These are phyloP conservation scores for Poeciliopsis paucimaculata DNA, from an alignment of 2,797 vertebrate genomes.

Conservation along the genomic window DNA sequence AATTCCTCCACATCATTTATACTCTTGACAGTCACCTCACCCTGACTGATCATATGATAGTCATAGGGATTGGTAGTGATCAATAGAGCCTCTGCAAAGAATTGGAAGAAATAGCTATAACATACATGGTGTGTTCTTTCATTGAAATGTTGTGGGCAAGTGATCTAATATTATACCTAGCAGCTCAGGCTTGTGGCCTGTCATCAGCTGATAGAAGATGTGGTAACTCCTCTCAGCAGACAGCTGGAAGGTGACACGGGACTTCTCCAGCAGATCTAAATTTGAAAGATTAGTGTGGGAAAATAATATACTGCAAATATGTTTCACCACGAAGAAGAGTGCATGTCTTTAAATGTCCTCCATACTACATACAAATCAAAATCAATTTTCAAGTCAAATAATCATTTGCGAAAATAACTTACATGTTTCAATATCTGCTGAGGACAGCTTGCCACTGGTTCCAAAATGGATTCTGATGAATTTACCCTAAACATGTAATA, in stretches of 20 bases:
- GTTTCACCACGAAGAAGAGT: background rate
- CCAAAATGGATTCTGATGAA: slow-evolving; percentile 78
- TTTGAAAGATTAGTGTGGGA: background rate
- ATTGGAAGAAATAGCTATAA: background rate
- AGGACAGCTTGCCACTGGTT: slow-evolving; percentile 84
- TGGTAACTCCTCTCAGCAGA: slow-evolving; percentile 90
- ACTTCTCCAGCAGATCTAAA: slow-evolving; percentile 81
- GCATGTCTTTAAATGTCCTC: background rate
- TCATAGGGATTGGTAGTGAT: slow-evolving; percentile 91
- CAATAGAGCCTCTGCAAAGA: slow-evolving; percentile 85
- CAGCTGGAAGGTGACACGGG: slow-evolving; percentile 89
- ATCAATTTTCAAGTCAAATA: background rate
- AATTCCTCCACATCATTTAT: slow-evolving; percentile 89
- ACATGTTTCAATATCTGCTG: slow-evolving; percentile 91
- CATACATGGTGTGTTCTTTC: background rate
- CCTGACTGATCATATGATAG: slow-evolving; percentile 87
- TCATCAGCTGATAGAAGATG: slow-evolving; percentile 91
- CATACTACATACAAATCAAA: background rate
- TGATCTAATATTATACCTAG: slow-evolving; percentile 44
- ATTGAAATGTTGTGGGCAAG: background rate
- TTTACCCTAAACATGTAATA: slow-evolving; percentile 75
- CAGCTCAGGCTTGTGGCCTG: slow-evolving; percentile 88
- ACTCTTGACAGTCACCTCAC: slow-evolving; percentile 88
- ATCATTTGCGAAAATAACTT: slow-evolving; percentile 48
- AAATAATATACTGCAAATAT: slow-evolving; percentile 1